phyloP scores from a whole-genome alignment of 1,140 invertebrate species.

The Plodia interpunctella region DNA sequence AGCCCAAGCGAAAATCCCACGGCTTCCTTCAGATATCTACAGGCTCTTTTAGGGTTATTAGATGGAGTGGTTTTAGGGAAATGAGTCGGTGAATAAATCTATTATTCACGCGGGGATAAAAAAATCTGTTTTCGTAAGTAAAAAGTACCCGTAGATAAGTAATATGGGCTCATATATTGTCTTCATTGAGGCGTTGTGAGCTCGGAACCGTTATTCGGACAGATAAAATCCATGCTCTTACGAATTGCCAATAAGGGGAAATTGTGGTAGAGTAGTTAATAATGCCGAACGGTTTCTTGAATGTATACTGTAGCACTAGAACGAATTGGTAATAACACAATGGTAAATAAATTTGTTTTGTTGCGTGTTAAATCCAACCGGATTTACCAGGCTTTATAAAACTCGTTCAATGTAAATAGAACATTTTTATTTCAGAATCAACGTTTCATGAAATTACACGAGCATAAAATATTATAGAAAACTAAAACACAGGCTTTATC shows the following conservation, averaged over 20 bases:
- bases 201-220: slow-evolving; percentile 36
- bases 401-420: no score
- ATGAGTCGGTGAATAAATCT: slow-evolving; percentile 58
- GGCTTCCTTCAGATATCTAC: slow-evolving; percentile 64
- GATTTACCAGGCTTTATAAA: neutral
- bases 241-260: slow-evolving; percentile 55
- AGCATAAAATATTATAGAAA: slow-evolving; percentile 36
- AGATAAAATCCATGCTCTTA: slow-evolving; percentile 50
- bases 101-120: slow-evolving; percentile 28
- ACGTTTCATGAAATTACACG: no score
- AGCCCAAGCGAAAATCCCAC: slow-evolving; percentile 52
- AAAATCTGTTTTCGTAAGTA: slow-evolving; percentile 61
- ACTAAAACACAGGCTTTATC: slow-evolving; percentile 39
- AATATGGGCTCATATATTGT: slow-evolving; percentile 49
- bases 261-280: slow-evolving; percentile 36
- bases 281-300: slow-evolving; percentile 26
- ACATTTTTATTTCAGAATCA: neutral
- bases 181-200: slow-evolving; percentile 38
- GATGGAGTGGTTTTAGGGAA: slow-evolving; percentile 69
- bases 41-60: slow-evolving; percentile 68
- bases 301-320: slow-evolving; percentile 22
- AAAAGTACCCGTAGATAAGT: slow-evolving; percentile 53
- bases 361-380: slow-evolving; percentile 9
- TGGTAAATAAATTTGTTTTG: slow-evolving; percentile 18
- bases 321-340: slow-evolving; percentile 23